Conservation (phyloP, 2,888 invertebrate species). For the Colletes collaris region DNA sequence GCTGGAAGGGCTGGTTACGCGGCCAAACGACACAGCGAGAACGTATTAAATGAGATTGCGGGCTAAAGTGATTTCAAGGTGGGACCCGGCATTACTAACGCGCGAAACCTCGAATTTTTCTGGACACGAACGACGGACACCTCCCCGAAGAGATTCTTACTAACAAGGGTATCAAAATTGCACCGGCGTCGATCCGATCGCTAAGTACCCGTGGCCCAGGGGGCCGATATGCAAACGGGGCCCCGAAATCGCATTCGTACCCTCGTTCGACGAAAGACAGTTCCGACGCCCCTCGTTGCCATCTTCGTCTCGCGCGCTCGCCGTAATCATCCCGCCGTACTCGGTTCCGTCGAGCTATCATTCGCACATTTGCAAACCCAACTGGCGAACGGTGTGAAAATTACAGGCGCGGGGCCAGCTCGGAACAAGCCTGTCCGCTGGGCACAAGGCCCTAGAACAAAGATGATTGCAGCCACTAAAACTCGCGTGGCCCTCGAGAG, state of each 20-base stretch:
- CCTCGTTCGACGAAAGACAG: slow-evolving; percentile 62
- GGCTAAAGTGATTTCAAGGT: slow-evolving; percentile 54
- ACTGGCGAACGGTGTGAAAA: slow-evolving; percentile 80
- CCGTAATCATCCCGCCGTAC: slow-evolving; percentile 54
- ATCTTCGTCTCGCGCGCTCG: background rate
- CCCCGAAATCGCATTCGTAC: slow-evolving; percentile 49
- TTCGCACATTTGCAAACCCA: slow-evolving; percentile 79
- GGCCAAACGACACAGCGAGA: slow-evolving; percentile 8
- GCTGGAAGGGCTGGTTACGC: background rate
- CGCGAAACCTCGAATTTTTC: slow-evolving; percentile 37
- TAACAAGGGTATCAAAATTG: slow-evolving; percentile 69
- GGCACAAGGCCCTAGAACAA: slow-evolving; percentile 59
- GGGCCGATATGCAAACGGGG: slow-evolving; percentile 59
- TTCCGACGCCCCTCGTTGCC: slow-evolving; percentile 27
- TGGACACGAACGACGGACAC: slow-evolving; percentile 23
- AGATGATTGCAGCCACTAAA: slow-evolving; percentile 73
- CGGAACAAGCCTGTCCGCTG: slow-evolving; percentile 60
- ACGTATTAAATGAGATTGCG: slow-evolving; percentile 42
- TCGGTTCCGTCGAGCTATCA: slow-evolving; percentile 70
- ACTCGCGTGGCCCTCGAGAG: slow-evolving; percentile 59
- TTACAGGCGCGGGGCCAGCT: slow-evolving; percentile 72
- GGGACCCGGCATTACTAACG: slow-evolving; percentile 52
- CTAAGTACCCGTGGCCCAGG: slow-evolving; percentile 54
- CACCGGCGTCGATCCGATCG: slow-evolving; percentile 51
- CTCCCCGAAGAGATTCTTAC: slow-evolving; percentile 22